phyloP scores from a whole-genome alignment of 2,113 vertebrate species.

The Oxyura jamaicensis region DNA sequence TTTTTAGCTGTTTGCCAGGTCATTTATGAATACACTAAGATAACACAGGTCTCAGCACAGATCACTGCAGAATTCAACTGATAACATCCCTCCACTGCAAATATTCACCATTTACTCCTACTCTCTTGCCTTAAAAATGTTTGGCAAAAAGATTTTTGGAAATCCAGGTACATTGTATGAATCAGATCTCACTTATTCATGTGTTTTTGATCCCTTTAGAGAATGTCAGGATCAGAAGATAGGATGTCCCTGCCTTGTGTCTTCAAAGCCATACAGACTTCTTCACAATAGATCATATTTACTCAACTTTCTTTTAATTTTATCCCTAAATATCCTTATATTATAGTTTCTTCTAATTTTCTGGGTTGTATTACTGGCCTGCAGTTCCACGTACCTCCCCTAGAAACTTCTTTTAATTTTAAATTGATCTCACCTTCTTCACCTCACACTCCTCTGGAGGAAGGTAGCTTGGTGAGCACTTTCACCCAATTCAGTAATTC shows the following conservation, averaged over 20 bases:
- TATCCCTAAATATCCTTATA: neutral
- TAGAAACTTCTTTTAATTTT: neutral
- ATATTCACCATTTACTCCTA: neutral
- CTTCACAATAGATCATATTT: neutral
- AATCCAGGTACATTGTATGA: neutral
- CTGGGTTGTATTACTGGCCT: neutral
- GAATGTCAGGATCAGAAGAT: neutral
- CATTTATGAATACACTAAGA: neutral
- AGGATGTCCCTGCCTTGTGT: neutral
- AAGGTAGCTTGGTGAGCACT: neutral
- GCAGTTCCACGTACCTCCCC: neutral
- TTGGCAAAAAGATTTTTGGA: neutral
- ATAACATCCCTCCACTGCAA: neutral
- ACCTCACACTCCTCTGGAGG: neutral
- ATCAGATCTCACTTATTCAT: neutral
- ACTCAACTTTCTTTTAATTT: neutral
- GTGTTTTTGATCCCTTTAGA: neutral
- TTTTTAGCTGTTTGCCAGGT: neutral
- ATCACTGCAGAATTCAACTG: neutral
- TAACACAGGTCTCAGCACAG: neutral
- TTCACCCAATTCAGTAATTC: neutral
- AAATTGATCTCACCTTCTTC: neutral
- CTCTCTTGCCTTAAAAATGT: neutral
- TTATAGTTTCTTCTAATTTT: neutral
- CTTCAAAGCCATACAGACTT: neutral